A percentile compares a stretch with the other conserved stretches of the same genome.
These are phyloP conservation scores for Apotomis capreana DNA, from an alignment of 2,888 invertebrate species.

Conservation along the genomic window DNA sequence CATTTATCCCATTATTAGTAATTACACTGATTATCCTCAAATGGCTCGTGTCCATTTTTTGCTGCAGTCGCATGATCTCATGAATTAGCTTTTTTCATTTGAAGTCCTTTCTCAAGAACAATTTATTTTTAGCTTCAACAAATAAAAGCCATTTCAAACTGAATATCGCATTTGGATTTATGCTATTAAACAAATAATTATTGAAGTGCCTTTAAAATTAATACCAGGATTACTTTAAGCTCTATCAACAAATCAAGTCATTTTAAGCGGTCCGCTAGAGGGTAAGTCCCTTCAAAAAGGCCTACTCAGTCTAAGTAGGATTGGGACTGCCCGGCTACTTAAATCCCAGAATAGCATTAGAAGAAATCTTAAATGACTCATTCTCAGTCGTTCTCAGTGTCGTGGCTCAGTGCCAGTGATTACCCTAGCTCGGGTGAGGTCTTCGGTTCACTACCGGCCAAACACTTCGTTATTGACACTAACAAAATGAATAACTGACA, in stretches of 20 bases:
- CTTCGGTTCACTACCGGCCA: constrained; percentile 23
- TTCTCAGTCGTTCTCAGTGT: not conserved
- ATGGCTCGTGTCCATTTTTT: constrained; percentile 20
- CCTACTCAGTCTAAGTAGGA: constrained; percentile 9
- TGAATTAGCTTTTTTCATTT: constrained; percentile 4
- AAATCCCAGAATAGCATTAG: not conserved
- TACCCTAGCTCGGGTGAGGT: constrained; percentile 3
- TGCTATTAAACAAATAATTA: not conserved
- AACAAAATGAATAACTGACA: not conserved
- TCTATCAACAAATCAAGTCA: not conserved
- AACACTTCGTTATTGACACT: constrained; percentile 14
- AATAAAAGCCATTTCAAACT: not conserved
- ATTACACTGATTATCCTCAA: constrained; percentile 19
- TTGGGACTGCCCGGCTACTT: constrained; percentile 19
- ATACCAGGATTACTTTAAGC: not conserved
- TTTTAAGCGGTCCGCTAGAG: not conserved
- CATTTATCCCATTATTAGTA: constrained; percentile 23
- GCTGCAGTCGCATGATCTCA: constrained; percentile 1
- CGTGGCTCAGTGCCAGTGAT: constrained; percentile 22
- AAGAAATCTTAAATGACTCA: constrained; percentile 33
- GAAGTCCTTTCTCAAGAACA: too few relatives aligned
- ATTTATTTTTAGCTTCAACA: not conserved
- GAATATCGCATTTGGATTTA: too few relatives aligned
- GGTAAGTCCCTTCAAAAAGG: constrained; percentile 22
- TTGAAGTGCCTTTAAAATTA: not conserved